Evolutionary conservation across 1,140 invertebrate genomes (phyloP).

Genomic region (Metaphire vulgaris): DNA sequence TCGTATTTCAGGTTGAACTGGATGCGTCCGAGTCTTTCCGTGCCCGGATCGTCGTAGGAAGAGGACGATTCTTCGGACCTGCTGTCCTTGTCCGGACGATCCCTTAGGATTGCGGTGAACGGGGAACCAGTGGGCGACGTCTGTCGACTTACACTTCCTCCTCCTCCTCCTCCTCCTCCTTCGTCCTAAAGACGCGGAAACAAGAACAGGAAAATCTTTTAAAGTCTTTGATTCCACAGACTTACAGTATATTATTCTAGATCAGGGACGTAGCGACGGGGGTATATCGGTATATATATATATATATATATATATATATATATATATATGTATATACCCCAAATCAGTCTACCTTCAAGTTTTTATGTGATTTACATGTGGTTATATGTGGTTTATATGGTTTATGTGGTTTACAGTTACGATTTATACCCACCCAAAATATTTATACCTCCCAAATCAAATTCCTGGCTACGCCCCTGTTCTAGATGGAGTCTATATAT

Average conservation of each 20-base stretch:
- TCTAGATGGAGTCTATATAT: no score
- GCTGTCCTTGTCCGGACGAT: background rate
- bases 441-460: no score
- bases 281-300: no score
- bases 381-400: background rate
- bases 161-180: background rate
- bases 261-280: background rate
- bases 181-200: background rate
- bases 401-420: background rate
- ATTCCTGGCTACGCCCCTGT: no score
- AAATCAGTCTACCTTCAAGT: no score
- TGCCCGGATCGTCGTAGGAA: background rate
- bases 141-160: background rate
- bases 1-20: constrained; percentile 92
- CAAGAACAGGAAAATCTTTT: background rate
- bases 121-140: background rate
- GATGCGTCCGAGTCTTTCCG: constrained; percentile 55
- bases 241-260: no score
- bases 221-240: no score
- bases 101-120: background rate
- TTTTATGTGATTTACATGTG: background rate
- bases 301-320: no score
- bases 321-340: no score
- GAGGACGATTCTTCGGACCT: background rate
- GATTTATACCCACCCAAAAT: no score